phyloP scores from a whole-genome alignment of 2,797 vertebrate genomes.

The Aphelocoma californica region DNA sequence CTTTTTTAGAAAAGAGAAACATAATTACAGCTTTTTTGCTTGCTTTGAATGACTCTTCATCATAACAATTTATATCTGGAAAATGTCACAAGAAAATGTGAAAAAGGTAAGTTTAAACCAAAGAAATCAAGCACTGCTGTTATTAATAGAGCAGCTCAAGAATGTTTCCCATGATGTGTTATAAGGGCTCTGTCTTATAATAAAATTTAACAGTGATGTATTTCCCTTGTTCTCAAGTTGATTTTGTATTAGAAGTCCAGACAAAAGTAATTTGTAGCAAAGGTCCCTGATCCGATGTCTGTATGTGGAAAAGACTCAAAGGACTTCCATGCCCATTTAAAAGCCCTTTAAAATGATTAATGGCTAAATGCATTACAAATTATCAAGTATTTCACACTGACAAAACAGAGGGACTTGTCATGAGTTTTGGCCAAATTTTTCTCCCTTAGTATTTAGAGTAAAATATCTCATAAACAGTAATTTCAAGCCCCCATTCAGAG shows the following conservation, averaged over 20 bases:
- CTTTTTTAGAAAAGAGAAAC: slow-evolving; percentile 47
- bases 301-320: slow-evolving; percentile 61
- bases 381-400: slow-evolving; percentile 65
- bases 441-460: not conserved
- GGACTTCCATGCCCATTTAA: slow-evolving; percentile 70
- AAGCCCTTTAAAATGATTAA: slow-evolving; percentile 72
- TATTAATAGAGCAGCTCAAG: slow-evolving; percentile 77
- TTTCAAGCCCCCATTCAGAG: not conserved
- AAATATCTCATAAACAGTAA: not conserved
- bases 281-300: slow-evolving; percentile 66
- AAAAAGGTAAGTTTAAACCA: slow-evolving; percentile 77
- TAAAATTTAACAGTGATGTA: slow-evolving; percentile 70
- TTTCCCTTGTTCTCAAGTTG: slow-evolving; percentile 69
- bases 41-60: slow-evolving; percentile 78
- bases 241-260: slow-evolving; percentile 77
- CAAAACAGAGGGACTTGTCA: slow-evolving; percentile 34
- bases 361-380: slow-evolving; percentile 68
- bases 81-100: slow-evolving; percentile 79
- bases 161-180: slow-evolving; percentile 74
- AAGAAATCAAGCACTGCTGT: slow-evolving; percentile 74
- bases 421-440: slow-evolving; percentile 29
- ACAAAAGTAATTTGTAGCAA: slow-evolving; percentile 76
- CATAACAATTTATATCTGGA: slow-evolving; percentile 83
- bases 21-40: slow-evolving; percentile 70
- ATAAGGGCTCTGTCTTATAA: slow-evolving; percentile 74